phyloP scores from a whole-genome alignment of 2,797 vertebrate genomes.

The Xenops minutus region DNA sequence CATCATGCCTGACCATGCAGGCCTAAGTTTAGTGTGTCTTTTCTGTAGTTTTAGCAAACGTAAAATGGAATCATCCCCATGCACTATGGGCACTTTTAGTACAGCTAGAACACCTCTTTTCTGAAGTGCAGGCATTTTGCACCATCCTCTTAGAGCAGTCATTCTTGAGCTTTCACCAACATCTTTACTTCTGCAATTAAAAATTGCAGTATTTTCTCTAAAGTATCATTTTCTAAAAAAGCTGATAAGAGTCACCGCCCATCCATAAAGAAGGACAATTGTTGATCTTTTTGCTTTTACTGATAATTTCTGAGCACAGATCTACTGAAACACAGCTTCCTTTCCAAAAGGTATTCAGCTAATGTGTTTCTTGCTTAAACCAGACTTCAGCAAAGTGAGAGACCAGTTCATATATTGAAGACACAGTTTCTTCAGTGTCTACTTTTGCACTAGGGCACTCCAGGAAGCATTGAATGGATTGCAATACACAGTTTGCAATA shows the following conservation, averaged over 20 bases:
- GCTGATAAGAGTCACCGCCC: neutral
- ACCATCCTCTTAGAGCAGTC: neutral
- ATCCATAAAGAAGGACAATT: neutral
- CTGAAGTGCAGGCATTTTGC: neutral
- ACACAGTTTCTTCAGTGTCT: neutral
- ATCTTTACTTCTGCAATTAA: neutral
- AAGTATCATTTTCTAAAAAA: neutral
- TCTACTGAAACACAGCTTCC: neutral
- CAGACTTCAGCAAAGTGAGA: neutral
- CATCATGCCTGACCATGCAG: fast-evolving
- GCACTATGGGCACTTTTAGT: neutral
- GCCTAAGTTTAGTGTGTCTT: neutral
- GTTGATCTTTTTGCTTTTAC: neutral
- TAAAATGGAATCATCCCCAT: neutral
- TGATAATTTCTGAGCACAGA: neutral
- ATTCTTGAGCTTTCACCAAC: neutral
- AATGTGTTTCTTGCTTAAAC: neutral
- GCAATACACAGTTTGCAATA: neutral
- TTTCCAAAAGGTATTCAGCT: neutral
- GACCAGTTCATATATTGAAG: neutral
- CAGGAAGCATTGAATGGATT: neutral
- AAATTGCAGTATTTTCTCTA: neutral
- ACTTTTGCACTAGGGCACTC: neutral
- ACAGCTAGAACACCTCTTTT: neutral
- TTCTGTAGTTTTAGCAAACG: neutral